Evolutionary conservation across 2,888 invertebrate species (phyloP), one percentile per base, ranked within the genome.

Genomic region (Campoplex capitator): DNA sequence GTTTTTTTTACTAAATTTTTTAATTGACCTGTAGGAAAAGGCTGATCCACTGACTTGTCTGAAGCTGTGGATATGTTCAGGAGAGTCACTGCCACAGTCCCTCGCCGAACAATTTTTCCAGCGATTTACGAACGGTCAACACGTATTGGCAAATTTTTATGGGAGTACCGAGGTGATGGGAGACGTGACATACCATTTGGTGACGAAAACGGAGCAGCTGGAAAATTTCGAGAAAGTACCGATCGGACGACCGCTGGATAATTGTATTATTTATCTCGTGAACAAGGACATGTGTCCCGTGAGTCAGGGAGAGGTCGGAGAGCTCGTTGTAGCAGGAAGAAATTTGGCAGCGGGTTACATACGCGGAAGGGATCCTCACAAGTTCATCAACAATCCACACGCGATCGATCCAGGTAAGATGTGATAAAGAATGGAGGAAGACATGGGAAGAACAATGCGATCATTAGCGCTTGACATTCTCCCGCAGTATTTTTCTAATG

Each of bases 131-230:
- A 95, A 95, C 81, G 95, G 96, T 13, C 94, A 95, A 1, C 96
- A 97, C 87, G 95, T 95, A 23, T 94, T 98, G 62, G 98, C 97
- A 78, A 98, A 98, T 93, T 98, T 98, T 92, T 98, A 98, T 91
- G 98, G 98, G 0, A 98, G 98, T 89, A 98, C 98, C 0, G 98
- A 98, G 94, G 97, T 98, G 0, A 98, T 98, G 97, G 98, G 98
- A 0, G 98, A 98, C 92, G 98, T 98, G 2, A 98, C 98, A 0
- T 98, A 96, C 91, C 96, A 97, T 90, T 95, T 97, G 0, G 95
- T 98, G 90, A 96, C 96, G 84, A 96, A 95, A 75, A 92, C 95
- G 18, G 95, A 95, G 6, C 96, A 97, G 88, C 91, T 97, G 84
- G 95, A 96, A 86, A 93, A 95, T 83, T 95, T 96, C 83, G 96